Base-by-base conservation (phyloP, 2,113 vertebrate genomes). In the Rousettus leschenaultii region DNA sequence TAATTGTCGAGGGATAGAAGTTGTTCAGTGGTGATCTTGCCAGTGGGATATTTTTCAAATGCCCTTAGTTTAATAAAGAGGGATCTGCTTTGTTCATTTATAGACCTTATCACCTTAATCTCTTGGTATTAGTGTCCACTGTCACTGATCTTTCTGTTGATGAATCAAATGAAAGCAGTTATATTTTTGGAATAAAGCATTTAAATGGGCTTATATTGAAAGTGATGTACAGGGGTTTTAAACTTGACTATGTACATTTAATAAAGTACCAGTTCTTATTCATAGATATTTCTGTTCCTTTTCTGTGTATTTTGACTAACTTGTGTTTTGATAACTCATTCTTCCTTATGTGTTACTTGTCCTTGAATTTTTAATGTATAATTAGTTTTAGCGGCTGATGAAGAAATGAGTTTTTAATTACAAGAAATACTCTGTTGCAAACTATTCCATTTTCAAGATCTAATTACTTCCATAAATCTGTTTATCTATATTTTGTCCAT, bases 1-100 rank as follows among this genome's bases (percentile, higher is more conserved):
- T 89, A 97, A 92, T 95, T 95, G 86, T 91, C 91, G 93, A 93
- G n/a, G 63, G 91, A 83, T 95, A 95, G 86, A 93, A 95, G 74
- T 91, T 91, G 45, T 82, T 96, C 88, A 63, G 0, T 57, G 68
- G 66, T 82, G 94, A 93, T 96, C 73, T 93, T 95, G 38, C 86
- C 91, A 75, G 89, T 94, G 88, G 82, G 91, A 95, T 73, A 73
- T 83, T 89, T 97, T 96, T 96, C 86, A 96, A n/a, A 84, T 80
- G 83, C 91, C 57, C 30, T 43, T 93, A 63, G 43, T 89, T 93
- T 96, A 70, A 74, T 87, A 86, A 90, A 86, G 77, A 86, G 86
- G 51, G 24, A 55, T 74, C 84, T 78, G 2, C 95, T 96, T 86
- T 93, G 63, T 80, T 98, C 86, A 48, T 79, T 84, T 86, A 38